phyloP scores from a whole-genome alignment of 2,113 vertebrate genomes.

The Dromiciops gliroides region DNA sequence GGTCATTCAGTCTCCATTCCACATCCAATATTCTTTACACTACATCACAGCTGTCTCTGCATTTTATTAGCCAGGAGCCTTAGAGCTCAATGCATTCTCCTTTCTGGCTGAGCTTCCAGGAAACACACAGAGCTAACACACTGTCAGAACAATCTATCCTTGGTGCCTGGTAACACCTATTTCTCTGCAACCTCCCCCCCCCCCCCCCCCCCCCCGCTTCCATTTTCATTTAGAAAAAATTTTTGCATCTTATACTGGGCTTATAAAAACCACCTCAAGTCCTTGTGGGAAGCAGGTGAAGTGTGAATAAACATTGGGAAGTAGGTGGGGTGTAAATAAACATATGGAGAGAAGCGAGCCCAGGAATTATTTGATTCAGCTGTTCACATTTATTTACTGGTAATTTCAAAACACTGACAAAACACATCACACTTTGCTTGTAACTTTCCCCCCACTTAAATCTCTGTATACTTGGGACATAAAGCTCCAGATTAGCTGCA shows the following conservation, averaged over 20 bases:
- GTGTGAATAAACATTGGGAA: neutral
- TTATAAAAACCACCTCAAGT: neutral
- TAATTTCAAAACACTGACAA: constrained; percentile 81
- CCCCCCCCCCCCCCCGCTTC: too few relatives aligned
- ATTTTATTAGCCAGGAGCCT: too few relatives aligned
- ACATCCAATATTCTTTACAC: too few relatives aligned
- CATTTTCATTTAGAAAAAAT: neutral
- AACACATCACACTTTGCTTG: constrained; percentile 79
- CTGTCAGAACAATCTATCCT: neutral
- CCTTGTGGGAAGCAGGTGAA: neutral
- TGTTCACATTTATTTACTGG: constrained; percentile 80
- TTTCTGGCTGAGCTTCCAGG: neutral
- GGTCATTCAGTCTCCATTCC: neutral
- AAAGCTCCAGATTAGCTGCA: constrained; percentile 74
- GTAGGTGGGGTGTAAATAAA: neutral
- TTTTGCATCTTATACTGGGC: neutral
- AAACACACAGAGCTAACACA: neutral
- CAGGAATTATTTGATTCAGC: constrained; percentile 27
- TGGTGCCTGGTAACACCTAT: neutral
- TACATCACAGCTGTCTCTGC: too few relatives aligned
- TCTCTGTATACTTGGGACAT: constrained; percentile 75
- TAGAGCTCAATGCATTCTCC: neutral
- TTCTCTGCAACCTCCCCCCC: too few relatives aligned
- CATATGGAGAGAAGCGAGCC: constrained; percentile 41
- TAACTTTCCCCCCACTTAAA: constrained; percentile 72